Evolutionary conservation across 2,113 vertebrate species (phyloP), one percentile per base, ranked within the genome.

Genomic region (Chlamydotis undulata): DNA sequence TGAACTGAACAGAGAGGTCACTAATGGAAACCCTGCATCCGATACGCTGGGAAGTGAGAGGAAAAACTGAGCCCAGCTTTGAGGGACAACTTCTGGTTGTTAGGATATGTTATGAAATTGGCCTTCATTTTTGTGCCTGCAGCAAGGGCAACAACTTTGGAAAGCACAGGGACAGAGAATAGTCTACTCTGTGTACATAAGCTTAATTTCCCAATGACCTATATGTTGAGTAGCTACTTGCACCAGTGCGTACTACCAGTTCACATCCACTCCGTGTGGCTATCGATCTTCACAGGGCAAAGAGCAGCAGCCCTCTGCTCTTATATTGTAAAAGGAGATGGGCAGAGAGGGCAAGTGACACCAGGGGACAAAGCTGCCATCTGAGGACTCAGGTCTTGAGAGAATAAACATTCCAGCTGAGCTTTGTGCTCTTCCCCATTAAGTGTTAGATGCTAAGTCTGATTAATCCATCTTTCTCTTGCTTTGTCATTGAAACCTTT

Each of bases 1-100:
- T 92, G 94, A 87, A 22, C 70, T 83, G 89, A 96, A 95, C 29
- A 73, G 91, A 87, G 70, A 90, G 87, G 94, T 93, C 94, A 85
- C 84, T 95, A 80, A 89, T 87, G 81, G 92, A 95, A 94, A 83
- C 61, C 33, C 78, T 53, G 45, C 67, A 26, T 67, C 55, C 5
- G 4, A 85, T 85, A 79, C 22, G 19, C 53, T 35, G 82, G 31
- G 49, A 93, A 65, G 56, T 17, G 31, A 81, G 56, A 61, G 41
- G 56, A 82, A 93, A 75, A 89, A 19, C 41, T 90, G 86, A 65
- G n/a, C 37, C 60, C 26, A 29, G 49, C n/a, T 89, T 65, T 69
- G 78, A 95, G 67, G 17, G 15, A 57, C n/a, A 93, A 16, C 39
- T 76, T 91, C 25, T 83, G 67, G 28, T 33, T 85, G 14, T 53